Base-by-base conservation (phyloP, 1,140 invertebrate species). In the Zelostemma sp. region DNA sequence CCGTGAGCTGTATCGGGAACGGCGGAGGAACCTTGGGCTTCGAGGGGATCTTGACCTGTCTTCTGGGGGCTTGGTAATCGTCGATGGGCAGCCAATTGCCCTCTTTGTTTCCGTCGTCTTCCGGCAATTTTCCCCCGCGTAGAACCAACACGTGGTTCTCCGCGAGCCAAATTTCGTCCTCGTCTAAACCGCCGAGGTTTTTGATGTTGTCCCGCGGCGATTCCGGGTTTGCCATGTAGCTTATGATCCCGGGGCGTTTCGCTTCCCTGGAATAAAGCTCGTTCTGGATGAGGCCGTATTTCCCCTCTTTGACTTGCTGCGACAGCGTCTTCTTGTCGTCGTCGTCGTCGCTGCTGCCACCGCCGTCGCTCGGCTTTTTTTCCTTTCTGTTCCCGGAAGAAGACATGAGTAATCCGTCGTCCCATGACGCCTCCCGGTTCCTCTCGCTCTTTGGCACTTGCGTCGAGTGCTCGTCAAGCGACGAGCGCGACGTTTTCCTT, bases 111-210 rank as follows among this genome's bases (percentile, higher is more conserved):
- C 77, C 60, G 2, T 87, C 85, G 47, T 88, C 85, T 1, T 84
- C 80, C 5, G 90, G 88, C 82, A 90, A 90, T 1, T 85, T 85
- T 11, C 93, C 94, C 17, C 95, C 95, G 77, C 90, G 91, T 17
- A 96, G 82, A 8, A 96, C 93, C 9, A 96, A 80, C 21, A 96
- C 83, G 78, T 96, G 94, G 75, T 95, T 94, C 75, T 96, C 94
- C 0, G 94, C 92, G 40, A 96, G 83, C 93, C 94, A 96, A 65
- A 96, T 95, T 64, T 96, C 94, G 40, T 95, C 91, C 68, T 92
- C 89, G 68, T 91, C 90, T 0, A 96, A 83, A 9, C 94, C 94
- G 8, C 94, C 94, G 1, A 94, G 86, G 80, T 90, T 95, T 53
- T 91, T 88, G 1, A 90, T 86, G 54, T 90, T 93, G 78, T 95